These are phyloP conservation scores for Yponomeuta malinellus DNA, from an alignment of 2,888 invertebrate species.

Conservation along the genomic window DNA sequence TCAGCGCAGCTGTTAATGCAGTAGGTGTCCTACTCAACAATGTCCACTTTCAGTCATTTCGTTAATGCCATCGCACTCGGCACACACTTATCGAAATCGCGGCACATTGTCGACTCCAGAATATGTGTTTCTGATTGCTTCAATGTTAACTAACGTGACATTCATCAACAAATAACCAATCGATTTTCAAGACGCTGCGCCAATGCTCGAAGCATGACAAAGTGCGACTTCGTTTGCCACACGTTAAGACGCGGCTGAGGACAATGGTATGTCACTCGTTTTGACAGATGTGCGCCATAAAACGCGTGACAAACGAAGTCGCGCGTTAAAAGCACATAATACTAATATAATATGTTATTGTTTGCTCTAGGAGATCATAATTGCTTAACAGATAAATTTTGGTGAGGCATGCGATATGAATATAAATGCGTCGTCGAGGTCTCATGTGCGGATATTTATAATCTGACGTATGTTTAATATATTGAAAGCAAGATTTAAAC, in stretches of 20 bases:
- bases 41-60: slow-evolving; percentile 62
- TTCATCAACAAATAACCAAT: not conserved
- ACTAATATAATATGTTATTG: not conserved
- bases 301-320: too few species aligned
- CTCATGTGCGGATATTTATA: not conserved
- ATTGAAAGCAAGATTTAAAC: too few species aligned
- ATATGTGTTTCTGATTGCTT: not conserved
- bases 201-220: too few species aligned
- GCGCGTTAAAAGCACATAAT: too few species aligned
- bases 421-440: slow-evolving; percentile 5
- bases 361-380: not conserved
- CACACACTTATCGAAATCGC: not conserved
- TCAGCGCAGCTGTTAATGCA: slow-evolving; percentile 40
- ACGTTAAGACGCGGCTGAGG: too few species aligned
- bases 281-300: too few species aligned
- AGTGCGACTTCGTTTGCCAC: too few species aligned
- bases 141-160: not conserved
- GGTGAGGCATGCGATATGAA: slow-evolving; percentile 3
- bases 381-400: slow-evolving; percentile 1
- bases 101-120: not conserved
- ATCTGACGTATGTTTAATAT: not conserved
- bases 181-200: not conserved
- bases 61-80: slow-evolving; percentile 31
- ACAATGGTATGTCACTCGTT: too few species aligned
- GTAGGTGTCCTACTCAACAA: slow-evolving; percentile 49